A percentile compares a stretch with the other conserved stretches of the same genome.
Evolutionary conservation across 2,797 vertebrate species (phyloP).

Genomic region (Sebastes nivosus): DNA sequence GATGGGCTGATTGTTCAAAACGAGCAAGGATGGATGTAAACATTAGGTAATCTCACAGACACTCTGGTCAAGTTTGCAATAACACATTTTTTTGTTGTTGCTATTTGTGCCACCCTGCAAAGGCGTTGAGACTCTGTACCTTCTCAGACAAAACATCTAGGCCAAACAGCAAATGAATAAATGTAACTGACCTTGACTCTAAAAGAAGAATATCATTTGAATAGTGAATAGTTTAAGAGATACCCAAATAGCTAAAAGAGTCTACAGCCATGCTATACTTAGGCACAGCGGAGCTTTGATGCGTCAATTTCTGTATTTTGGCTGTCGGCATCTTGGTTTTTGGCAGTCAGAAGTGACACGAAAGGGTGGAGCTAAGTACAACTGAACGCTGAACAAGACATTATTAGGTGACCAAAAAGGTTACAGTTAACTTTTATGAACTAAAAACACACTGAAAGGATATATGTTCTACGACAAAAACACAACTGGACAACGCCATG

Average conservation of each 20-base stretch:
- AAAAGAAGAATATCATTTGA: background rate
- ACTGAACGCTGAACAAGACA: too few species aligned
- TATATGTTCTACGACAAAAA: rapidly evolving
- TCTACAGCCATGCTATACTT: too few species aligned
- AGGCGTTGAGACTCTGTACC: too few species aligned
- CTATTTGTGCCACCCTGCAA: too few species aligned
- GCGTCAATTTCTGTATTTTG: too few species aligned
- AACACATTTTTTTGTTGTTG: background rate
- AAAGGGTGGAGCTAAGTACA: too few species aligned
- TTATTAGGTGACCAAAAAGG: too few species aligned
- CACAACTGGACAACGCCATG: rapidly evolving
- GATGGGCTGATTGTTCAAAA: background rate
- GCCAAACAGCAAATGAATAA: background rate
- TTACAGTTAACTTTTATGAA: too few species aligned
- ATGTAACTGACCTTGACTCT: background rate
- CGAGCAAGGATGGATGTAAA: background rate
- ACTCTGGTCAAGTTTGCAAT: background rate
- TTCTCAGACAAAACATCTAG: background rate
- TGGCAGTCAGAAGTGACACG: too few species aligned
- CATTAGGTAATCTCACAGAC: background rate
- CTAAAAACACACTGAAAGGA: too few species aligned
- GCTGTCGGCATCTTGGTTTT: too few species aligned
- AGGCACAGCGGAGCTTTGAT: too few species aligned
- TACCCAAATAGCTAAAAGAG: background rate
- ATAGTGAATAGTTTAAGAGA: background rate